phyloP scores from a whole-genome alignment of 2,113 vertebrate genomes.

The Strix uralensis region DNA sequence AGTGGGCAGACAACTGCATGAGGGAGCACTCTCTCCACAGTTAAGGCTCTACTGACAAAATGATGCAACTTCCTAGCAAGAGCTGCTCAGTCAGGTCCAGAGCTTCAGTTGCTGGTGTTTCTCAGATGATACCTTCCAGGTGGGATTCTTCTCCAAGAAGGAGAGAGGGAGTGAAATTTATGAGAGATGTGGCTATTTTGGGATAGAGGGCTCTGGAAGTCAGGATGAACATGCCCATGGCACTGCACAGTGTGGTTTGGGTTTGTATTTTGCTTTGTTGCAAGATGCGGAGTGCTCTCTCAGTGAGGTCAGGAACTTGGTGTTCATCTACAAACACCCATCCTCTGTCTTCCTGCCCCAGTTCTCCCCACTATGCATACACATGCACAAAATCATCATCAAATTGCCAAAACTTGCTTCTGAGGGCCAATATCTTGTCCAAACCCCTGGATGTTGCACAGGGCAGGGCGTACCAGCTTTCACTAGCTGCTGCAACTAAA shows the following conservation, averaged over 20 bases:
- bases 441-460: accelerated
- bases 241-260: neutral
- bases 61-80: neutral
- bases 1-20: neutral
- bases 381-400: neutral
- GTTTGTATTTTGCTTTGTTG: neutral
- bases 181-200: neutral
- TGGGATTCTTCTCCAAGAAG: neutral
- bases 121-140: neutral
- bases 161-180: neutral
- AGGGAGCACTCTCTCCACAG: neutral
- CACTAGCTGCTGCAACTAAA: neutral
- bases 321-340: neutral
- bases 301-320: accelerated
- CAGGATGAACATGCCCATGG: neutral
- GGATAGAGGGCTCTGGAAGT: neutral
- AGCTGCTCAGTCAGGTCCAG: neutral
- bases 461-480: neutral
- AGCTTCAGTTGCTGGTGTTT: neutral
- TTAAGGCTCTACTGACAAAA: neutral
- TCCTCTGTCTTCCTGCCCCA: neutral
- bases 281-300: neutral
- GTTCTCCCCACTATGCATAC: neutral
- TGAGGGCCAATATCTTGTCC: neutral
- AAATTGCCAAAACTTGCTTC: neutral